Percentiles rank a stretch among this genome's conserved stretches.
phyloP scores from a whole-genome alignment of 1,140 invertebrate species.

The Riptortus pedestris region DNA sequence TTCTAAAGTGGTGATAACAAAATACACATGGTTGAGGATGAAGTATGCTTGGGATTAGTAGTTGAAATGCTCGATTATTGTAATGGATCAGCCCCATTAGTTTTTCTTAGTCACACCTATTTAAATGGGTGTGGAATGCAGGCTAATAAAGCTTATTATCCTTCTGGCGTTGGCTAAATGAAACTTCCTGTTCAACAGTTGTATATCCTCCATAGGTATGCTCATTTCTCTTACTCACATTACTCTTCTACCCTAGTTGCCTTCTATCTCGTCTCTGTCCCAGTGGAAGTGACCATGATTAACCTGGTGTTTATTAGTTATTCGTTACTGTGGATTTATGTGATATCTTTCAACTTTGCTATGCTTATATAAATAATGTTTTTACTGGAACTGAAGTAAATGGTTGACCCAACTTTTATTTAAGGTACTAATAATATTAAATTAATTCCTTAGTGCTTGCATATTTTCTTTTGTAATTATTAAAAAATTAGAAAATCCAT shows the following conservation, averaged over 20 bases:
- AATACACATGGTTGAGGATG: too few relatives aligned
- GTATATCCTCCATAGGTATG: background rate
- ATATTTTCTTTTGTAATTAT: too few relatives aligned
- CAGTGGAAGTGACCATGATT: background rate
- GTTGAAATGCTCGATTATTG: too few relatives aligned
- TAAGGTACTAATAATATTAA: too few relatives aligned
- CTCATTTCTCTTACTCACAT: background rate
- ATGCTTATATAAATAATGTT: background rate
- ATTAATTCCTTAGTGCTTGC: too few relatives aligned
- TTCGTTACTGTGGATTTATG: background rate
- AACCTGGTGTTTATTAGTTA: background rate
- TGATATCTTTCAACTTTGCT: background rate
- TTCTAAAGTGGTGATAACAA: too few relatives aligned
- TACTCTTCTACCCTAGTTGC: background rate
- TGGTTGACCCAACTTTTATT: too few relatives aligned
- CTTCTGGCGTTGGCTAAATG: slow-evolving; percentile 8
- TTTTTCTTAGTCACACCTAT: background rate
- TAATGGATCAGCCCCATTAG: too few relatives aligned
- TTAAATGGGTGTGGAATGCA: slow-evolving; percentile 8
- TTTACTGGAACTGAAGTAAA: too few relatives aligned
- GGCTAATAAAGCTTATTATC: slow-evolving; percentile 17
- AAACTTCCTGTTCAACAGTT: background rate
- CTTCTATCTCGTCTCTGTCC: too few relatives aligned
- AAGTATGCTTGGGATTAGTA: too few relatives aligned
- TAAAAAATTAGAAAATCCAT: background rate